These are phyloP conservation scores for Galeopsomyia nigrocyanea DNA, from an alignment of 2,888 invertebrate species.

Conservation along the genomic window DNA sequence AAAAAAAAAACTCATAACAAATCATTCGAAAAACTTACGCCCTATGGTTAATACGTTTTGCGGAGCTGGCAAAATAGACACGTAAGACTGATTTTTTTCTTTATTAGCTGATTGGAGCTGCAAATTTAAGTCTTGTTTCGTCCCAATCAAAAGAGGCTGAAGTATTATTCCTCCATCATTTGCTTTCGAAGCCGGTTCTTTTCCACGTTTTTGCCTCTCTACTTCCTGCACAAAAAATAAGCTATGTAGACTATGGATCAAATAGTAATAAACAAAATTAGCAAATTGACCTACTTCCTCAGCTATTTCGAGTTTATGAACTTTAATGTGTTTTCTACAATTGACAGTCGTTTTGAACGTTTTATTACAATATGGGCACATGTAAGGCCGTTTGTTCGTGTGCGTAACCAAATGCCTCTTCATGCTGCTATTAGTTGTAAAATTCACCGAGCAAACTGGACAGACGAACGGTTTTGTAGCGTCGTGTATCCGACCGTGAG, in stretches of 20 bases:
- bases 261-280: constrained; percentile 43
- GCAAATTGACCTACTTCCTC: constrained; percentile 59
- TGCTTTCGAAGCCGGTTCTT: background rate
- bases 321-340: constrained; percentile 77
- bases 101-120: constrained; percentile 53
- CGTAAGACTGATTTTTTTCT: constrained; percentile 53
- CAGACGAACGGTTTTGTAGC: constrained; percentile 71
- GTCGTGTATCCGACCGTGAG: constrained; percentile 72
- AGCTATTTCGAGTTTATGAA: constrained; percentile 72
- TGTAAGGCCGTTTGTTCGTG: constrained; percentile 67
- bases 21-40: constrained; percentile 24
- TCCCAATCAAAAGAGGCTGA: constrained; percentile 54
- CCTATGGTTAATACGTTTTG: constrained; percentile 27
- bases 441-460: constrained; percentile 69
- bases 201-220: constrained; percentile 27
- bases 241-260: background rate
- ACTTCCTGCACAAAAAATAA: constrained; percentile 31
- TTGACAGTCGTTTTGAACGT: constrained; percentile 70
- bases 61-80: background rate
- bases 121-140: constrained; percentile 57
- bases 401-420: constrained; percentile 67
- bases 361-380: constrained; percentile 67
- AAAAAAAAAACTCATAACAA: background rate
- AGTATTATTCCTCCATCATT: constrained; percentile 19
- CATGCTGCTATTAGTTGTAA: constrained; percentile 67